A percentile compares a stretch with the other conserved stretches of the same genome.
These are phyloP conservation scores for Oscheius onirici DNA, from an alignment of 2,888 invertebrate genomes.

Conservation along the genomic window DNA sequence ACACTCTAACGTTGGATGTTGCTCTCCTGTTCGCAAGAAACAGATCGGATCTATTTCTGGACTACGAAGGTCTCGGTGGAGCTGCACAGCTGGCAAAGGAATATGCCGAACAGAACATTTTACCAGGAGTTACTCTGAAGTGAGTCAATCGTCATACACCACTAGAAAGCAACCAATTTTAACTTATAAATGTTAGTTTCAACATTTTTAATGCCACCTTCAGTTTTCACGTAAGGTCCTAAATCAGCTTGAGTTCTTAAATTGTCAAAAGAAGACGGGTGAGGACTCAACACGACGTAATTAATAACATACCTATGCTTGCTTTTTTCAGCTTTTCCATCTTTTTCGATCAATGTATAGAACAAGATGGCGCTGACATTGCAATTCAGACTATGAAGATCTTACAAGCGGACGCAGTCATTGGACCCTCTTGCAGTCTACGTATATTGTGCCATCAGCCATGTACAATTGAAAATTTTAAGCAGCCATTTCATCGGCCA, in stretches of 20 bases:
- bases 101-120: background rate
- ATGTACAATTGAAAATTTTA: background rate
- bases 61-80: slow-evolving; percentile 19
- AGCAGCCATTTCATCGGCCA: background rate
- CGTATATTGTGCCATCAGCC: background rate
- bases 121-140: slow-evolving; percentile 5
- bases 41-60: slow-evolving; percentile 1
- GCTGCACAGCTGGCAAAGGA: slow-evolving; percentile 16
- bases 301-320: too few relatives aligned
- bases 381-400: background rate
- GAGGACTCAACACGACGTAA: too few relatives aligned
- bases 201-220: too few relatives aligned
- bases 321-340: slow-evolving; percentile 11
- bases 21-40: background rate
- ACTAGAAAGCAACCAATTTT: too few relatives aligned
- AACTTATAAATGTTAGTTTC: too few relatives aligned
- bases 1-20: background rate
- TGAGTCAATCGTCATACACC: too few relatives aligned
- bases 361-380: background rate
- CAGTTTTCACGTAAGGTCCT: too few relatives aligned
- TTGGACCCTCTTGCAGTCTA: slow-evolving; percentile 14
- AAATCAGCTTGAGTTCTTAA: too few relatives aligned
- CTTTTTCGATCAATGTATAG: slow-evolving; percentile 18
- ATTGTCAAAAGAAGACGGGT: too few relatives aligned
- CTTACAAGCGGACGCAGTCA: background rate